Conservation (phyloP, 2,113 vertebrate genomes). For the Trogon melanurus region DNA sequence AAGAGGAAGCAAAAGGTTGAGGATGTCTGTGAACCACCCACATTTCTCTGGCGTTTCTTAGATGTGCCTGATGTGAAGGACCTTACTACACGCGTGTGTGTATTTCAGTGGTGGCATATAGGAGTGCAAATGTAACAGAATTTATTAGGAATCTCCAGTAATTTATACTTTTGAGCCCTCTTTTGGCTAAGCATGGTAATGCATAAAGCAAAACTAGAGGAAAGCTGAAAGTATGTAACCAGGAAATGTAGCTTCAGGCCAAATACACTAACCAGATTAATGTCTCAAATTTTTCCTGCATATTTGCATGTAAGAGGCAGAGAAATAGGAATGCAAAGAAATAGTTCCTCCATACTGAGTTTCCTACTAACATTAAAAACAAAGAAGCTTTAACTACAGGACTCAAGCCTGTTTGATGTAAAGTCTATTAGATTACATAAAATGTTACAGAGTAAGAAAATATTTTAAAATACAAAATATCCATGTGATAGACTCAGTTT, state of each 20-base stretch:
- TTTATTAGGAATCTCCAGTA: not conserved
- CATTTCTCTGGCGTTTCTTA: not conserved
- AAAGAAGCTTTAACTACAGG: not conserved
- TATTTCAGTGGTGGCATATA: not conserved
- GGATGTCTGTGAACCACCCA: not conserved
- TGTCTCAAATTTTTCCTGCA: accelerated
- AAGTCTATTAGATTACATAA: not conserved
- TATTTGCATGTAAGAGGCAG: not conserved
- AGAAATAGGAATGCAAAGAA: not conserved
- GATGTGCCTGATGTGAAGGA: not conserved
- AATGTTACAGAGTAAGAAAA: not conserved
- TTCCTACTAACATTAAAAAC: not conserved
- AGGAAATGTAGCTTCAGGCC: not conserved
- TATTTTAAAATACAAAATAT: not conserved
- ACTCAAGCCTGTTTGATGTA: not conserved
- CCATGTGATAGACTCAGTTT: not conserved
- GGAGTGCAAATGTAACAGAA: not conserved
- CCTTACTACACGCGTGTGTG: not conserved
- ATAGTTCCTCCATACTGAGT: accelerated
- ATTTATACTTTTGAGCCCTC: slow-evolving; percentile 23
- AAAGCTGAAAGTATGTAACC: not conserved
- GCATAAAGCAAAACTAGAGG: not conserved
- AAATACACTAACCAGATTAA: not conserved
- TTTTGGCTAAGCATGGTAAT: not conserved
- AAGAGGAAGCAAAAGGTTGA: not conserved